phyloP scores from a whole-genome alignment of 2,888 invertebrate genomes.

The Eilema caniola region DNA sequence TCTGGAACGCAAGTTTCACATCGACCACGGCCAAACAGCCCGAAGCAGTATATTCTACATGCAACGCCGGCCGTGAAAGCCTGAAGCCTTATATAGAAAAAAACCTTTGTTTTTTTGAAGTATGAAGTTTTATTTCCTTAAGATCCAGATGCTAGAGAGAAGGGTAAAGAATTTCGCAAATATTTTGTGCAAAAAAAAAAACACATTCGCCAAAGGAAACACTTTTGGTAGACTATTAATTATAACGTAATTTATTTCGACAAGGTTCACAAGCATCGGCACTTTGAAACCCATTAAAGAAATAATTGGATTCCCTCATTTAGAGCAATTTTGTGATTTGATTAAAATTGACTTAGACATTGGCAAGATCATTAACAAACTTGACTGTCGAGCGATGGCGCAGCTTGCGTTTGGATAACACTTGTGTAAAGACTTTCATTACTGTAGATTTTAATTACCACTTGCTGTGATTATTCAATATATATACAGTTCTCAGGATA shows the following conservation, averaged over 20 bases:
- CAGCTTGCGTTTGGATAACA: conserved; percentile 51
- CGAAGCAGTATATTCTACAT: too few relatives aligned
- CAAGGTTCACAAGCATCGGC: conserved; percentile 53
- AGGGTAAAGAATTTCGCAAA: background rate
- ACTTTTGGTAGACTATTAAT: conserved; percentile 49
- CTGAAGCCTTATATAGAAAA: too few relatives aligned
- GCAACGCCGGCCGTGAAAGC: too few relatives aligned
- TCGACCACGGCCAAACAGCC: too few relatives aligned
- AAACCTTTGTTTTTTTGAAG: too few relatives aligned
- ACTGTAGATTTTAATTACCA: conserved; percentile 48
- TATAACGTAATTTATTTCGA: conserved; percentile 53
- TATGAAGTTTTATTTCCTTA: background rate
- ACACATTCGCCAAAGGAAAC: conserved; percentile 42
- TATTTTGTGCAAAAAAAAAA: conserved; percentile 27
- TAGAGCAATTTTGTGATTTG: conserved; percentile 61
- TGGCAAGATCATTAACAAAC: conserved; percentile 55
- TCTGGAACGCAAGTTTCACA: too few relatives aligned
- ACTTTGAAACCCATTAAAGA: conserved; percentile 65
- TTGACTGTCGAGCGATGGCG: conserved; percentile 37
- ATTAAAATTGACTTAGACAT: conserved; percentile 63
- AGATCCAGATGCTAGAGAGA: background rate
- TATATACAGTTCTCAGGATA: conserved; percentile 35
- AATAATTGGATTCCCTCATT: conserved; percentile 70
- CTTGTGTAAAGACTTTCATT: conserved; percentile 48
- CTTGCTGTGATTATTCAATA: conserved; percentile 42